These are phyloP conservation scores for Argyresthia albistria DNA, from an alignment of 2,888 invertebrate genomes.

Conservation along the genomic window DNA sequence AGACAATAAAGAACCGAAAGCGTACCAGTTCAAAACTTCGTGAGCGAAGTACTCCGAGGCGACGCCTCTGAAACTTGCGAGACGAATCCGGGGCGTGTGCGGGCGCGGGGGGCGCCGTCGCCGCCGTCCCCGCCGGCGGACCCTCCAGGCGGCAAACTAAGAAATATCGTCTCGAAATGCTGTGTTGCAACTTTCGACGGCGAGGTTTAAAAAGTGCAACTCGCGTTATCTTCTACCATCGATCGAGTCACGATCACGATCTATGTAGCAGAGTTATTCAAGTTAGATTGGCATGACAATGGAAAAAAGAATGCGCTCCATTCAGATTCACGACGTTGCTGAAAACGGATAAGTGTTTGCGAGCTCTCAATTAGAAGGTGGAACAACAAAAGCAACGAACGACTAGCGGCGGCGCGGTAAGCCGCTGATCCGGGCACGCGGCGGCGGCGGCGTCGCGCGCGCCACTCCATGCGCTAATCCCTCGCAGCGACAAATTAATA, in stretches of 20 bases:
- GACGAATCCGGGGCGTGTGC: constrained; percentile 36
- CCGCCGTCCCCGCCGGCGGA: constrained; percentile 16
- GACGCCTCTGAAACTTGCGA: constrained; percentile 51
- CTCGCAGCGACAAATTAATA: constrained; percentile 68
- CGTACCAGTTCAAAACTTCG: constrained; percentile 59
- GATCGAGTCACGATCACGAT: not conserved
- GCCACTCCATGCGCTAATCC: constrained; percentile 47
- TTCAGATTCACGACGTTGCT: too few relatives aligned
- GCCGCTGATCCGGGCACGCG: constrained; percentile 40
- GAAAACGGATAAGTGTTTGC: not conserved
- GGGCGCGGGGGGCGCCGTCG: constrained; percentile 23
- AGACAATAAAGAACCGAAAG: constrained; percentile 65
- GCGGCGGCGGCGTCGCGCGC: constrained; percentile 20
- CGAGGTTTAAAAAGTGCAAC: constrained; percentile 13
- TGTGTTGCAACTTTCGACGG: constrained; percentile 23
- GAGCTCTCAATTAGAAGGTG: constrained; percentile 17
- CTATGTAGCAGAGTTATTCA: too few relatives aligned
- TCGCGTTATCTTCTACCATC: not conserved
- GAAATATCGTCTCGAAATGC: constrained; percentile 49
- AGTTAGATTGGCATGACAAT: too few relatives aligned
- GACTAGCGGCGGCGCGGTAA: constrained; percentile 35
- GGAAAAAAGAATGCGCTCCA: too few relatives aligned
- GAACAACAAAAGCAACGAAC: constrained; percentile 30
- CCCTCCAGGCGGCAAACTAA: constrained; percentile 55
- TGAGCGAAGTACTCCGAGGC: constrained; percentile 43